These are phyloP conservation scores for Channallabes apus DNA, from an alignment of 2,797 vertebrate genomes.

Conservation along the genomic window DNA sequence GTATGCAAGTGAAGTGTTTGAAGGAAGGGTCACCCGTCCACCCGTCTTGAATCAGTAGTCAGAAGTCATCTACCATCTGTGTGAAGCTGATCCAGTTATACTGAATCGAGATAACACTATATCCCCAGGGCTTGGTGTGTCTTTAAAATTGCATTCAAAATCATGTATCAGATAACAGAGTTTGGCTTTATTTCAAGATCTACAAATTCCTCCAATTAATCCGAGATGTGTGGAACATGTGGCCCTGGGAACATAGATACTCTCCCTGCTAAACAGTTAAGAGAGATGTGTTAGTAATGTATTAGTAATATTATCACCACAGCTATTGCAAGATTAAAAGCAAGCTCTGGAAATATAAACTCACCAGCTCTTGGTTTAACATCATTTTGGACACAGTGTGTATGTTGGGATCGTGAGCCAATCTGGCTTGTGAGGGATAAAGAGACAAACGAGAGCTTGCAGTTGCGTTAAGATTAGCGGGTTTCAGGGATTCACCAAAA, in stretches of 20 bases:
- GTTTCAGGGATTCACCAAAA: conserved; percentile 49
- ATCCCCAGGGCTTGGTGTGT: conserved; percentile 7
- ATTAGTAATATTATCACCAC: conserved; percentile 5
- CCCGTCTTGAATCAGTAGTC: conserved; percentile 14
- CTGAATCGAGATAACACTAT: neutral
- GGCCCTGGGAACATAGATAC: conserved; percentile 25
- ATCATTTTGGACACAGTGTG: conserved; percentile 25
- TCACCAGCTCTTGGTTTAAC: conserved; percentile 9
- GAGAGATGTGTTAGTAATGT: conserved; percentile 38
- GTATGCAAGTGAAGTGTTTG: conserved; percentile 22
- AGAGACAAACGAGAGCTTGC: conserved; percentile 26
- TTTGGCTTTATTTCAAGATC: neutral
- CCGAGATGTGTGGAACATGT: neutral
- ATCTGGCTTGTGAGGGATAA: conserved; percentile 23
- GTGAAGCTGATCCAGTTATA: conserved; percentile 9
- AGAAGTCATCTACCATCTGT: conserved; percentile 9
- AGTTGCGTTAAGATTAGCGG: conserved; percentile 69
- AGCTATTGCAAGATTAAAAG: conserved; percentile 18
- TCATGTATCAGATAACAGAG: neutral
- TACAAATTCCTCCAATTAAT: neutral
- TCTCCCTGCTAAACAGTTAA: conserved; percentile 17
- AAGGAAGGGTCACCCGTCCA: conserved; percentile 22
- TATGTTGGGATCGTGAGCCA: conserved; percentile 14
- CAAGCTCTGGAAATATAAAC: conserved; percentile 13
- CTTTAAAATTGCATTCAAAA: neutral